These are phyloP conservation scores for Drosophila orosa DNA, from an alignment of 1,140 invertebrate genomes.

Conservation along the genomic window DNA sequence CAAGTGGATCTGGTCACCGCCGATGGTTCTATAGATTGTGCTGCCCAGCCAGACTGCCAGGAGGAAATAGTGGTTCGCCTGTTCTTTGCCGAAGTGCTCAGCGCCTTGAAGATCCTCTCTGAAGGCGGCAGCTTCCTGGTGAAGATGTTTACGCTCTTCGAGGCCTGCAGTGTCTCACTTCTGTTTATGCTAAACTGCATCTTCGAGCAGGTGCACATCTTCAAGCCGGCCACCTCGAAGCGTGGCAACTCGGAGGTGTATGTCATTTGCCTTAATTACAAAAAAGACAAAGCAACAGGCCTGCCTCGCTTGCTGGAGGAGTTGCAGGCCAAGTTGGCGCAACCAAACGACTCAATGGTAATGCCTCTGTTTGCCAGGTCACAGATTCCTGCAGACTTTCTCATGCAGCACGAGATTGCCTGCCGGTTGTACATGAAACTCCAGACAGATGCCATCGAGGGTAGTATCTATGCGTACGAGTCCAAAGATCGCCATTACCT, in stretches of 20 bases:
- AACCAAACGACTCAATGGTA: constrained; percentile 67
- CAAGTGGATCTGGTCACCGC: constrained; percentile 90
- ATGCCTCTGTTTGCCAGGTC: constrained; percentile 87
- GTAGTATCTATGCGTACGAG: constrained; percentile 87
- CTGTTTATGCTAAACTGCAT: constrained; percentile 91
- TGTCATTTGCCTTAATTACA: constrained; percentile 88
- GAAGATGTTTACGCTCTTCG: constrained; percentile 97
- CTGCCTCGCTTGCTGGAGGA: constrained; percentile 46
- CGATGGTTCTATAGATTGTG: constrained; percentile 96
- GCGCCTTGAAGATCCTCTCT: constrained; percentile 90
- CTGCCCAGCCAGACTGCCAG: constrained; percentile 92
- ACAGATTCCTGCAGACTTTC: constrained; percentile 88
- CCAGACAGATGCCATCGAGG: constrained; percentile 88
- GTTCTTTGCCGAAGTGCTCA: constrained; percentile 92
- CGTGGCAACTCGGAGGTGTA: constrained; percentile 98
- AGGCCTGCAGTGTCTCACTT: constrained; percentile 91
- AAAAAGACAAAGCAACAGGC: constrained; percentile 21
- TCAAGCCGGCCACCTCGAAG: constrained; percentile 96
- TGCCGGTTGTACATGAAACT: constrained; percentile 87
- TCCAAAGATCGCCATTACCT: constrained; percentile 85
- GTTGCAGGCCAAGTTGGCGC: constrained; percentile 73
- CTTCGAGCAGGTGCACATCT: constrained; percentile 88
- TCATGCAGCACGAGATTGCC: constrained; percentile 88
- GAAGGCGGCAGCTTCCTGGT: constrained; percentile 91
- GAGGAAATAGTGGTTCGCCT: constrained; percentile 91